Evolutionary conservation across 2,797 vertebrate species (phyloP), one percentile per base, ranked within the genome.

Genomic region (Schizopygopsis pylzovi): DNA sequence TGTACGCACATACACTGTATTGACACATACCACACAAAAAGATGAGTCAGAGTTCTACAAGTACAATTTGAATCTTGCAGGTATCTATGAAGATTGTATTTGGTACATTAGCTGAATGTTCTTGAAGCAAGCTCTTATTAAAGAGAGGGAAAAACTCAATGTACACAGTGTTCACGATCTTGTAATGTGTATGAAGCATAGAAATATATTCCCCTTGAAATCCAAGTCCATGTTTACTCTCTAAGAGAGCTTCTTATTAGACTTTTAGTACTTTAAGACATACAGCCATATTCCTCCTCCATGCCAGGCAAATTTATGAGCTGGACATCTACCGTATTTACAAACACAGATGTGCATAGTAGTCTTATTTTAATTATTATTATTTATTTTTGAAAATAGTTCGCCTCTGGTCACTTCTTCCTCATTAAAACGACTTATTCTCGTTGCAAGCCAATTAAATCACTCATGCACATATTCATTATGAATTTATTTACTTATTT

Each of bases 401-500:
- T 56, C 8, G 28, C 82, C 86, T 68, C 43, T 78, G 68, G 68
- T 56, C 52, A 52, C 83, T 22, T 6, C 3, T 82, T 68, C 47
- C 73, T 87, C 77, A 81, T 84, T 81, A 80, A 89, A 84, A 75
- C 72, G 28, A 33, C 65, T 73, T 63, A 77, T 84, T 79, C 49
- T 86, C 16, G 80, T 54, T 77, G 37, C 22, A 81, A 59, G 85
- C 63, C 83, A 83, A 77, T 87, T 59, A 81, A 84, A 84, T 78
- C 33, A 43, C 81, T 85, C 81, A 39, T 79, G 18, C 47, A 63
- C 47, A 47, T 33, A 63, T 49, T 68, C 78, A 86, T 78, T 70
- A 87, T 84, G 72, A 87, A 89, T n/a, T n/a, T 87, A 89, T 87
- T 86, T 86, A 39, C 83, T 84, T 45, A 87, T 83, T 72, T 39